Conservation (phyloP, 2,113 vertebrate genomes). For the Esox niger region DNA sequence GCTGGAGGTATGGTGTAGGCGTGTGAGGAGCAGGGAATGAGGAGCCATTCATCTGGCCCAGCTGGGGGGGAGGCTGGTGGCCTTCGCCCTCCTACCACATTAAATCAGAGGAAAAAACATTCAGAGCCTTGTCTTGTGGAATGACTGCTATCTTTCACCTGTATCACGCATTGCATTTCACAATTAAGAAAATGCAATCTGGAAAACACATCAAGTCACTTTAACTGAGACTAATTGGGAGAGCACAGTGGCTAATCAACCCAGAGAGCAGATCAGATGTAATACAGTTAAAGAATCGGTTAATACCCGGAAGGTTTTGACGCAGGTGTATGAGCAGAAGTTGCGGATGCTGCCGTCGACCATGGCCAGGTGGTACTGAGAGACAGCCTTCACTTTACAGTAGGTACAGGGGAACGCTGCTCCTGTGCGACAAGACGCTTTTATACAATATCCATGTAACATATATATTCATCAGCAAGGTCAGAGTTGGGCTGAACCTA, state of each 20-base stretch:
- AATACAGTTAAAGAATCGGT: neutral
- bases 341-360: conserved; percentile 95
- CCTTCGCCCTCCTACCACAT: too few species aligned
- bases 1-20: neutral
- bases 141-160: neutral
- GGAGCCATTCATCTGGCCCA: conserved; percentile 43
- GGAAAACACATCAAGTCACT: too few species aligned
- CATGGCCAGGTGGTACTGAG: conserved; percentile 97
- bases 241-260: neutral
- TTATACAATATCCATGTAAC: neutral
- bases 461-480: neutral
- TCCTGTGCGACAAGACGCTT: neutral
- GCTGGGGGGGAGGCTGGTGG: conserved; percentile 44
- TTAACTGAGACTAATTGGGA: too few species aligned
- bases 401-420: conserved; percentile 89
- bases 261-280: neutral
- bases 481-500: neutral
- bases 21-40: conserved; percentile 15
- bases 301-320: conserved; percentile 85
- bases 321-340: conserved; percentile 93
- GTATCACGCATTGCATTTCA: neutral
- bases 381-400: conserved; percentile 86
- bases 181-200: too few species aligned
- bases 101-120: too few species aligned
- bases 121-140: too few species aligned